Percentiles rank a stretch among this genome's conserved stretches.
Conservation (phyloP, 1,140 invertebrate species). For the Zaprionus ghesquierei region DNA sequence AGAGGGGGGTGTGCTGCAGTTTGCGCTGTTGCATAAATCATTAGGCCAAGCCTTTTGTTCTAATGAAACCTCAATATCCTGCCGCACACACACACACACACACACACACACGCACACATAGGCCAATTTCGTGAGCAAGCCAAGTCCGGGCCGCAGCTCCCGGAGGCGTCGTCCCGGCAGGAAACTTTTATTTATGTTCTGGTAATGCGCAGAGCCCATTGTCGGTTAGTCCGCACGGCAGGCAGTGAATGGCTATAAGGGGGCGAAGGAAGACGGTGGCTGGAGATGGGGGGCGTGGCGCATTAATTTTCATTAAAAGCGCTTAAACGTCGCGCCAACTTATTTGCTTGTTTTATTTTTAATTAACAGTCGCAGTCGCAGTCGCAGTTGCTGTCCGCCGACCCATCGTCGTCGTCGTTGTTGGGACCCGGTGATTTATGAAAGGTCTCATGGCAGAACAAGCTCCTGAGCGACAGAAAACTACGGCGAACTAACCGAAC, state of each 20-base stretch:
- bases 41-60: slow-evolving; percentile 53
- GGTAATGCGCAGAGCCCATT: slow-evolving; percentile 37
- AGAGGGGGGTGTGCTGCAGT: neutral
- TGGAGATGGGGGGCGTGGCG: slow-evolving; percentile 24
- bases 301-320: slow-evolving; percentile 80
- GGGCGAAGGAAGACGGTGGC: neutral
- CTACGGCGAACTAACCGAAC: neutral
- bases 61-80: slow-evolving; percentile 44
- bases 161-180: slow-evolving; percentile 29
- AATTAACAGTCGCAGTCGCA: slow-evolving; percentile 60
- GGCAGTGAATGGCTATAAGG: neutral
- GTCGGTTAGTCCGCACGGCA: neutral
- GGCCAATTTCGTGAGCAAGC: slow-evolving; percentile 50
- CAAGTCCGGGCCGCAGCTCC: slow-evolving; percentile 13
- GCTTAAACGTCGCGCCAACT: slow-evolving; percentile 70
- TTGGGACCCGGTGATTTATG: slow-evolving; percentile 63
- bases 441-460: slow-evolving; percentile 39
- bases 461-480: slow-evolving; percentile 18
- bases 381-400: neutral
- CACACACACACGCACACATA: slow-evolving; percentile 5
- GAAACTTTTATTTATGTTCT: slow-evolving; percentile 67
- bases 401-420: slow-evolving; percentile 5
- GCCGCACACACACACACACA: neutral
- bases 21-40: slow-evolving; percentile 64
- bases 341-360: slow-evolving; percentile 78